Evolutionary conservation across 2,888 invertebrate genomes (phyloP).

Genomic region (Capitulum mitella): DNA sequence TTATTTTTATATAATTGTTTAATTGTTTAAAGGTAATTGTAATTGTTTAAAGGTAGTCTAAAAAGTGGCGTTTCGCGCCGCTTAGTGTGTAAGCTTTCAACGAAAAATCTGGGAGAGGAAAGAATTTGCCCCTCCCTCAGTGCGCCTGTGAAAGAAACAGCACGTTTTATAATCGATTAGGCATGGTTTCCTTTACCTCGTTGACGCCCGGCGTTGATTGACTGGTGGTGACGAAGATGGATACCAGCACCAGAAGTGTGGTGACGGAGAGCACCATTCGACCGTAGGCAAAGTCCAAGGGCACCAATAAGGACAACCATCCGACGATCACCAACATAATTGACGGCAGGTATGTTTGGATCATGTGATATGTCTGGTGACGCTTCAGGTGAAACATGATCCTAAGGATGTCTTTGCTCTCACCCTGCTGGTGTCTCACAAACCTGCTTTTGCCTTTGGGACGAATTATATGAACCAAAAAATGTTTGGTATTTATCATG

Average conservation of each 20-base stretch:
- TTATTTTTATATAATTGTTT: no score
- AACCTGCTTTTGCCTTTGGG: background rate
- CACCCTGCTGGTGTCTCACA: background rate
- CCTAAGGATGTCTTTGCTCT: background rate
- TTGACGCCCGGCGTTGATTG: constrained; percentile 27
- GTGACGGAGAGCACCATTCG: constrained; percentile 58
- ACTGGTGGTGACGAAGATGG: constrained; percentile 59
- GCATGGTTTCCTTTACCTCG: no score
- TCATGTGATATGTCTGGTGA: constrained; percentile 55
- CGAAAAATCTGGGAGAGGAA: no score
- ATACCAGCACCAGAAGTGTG: constrained; percentile 55
- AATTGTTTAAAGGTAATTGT: no score
- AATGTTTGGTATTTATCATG: background rate
- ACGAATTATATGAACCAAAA: background rate
- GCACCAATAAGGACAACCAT: constrained; percentile 60
- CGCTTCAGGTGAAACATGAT: constrained; percentile 46
- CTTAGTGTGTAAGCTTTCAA: no score
- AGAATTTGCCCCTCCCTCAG: no score
- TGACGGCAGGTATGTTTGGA: constrained; percentile 58
- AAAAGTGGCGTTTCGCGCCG: no score
- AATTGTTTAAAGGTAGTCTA: no score
- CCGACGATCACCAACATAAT: constrained; percentile 58
- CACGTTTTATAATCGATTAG: no score
- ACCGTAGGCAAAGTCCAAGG: constrained; percentile 58
- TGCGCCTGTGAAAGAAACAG: no score